Base-by-base conservation (phyloP, 2,113 vertebrate genomes). In the Isichthys henryi region DNA sequence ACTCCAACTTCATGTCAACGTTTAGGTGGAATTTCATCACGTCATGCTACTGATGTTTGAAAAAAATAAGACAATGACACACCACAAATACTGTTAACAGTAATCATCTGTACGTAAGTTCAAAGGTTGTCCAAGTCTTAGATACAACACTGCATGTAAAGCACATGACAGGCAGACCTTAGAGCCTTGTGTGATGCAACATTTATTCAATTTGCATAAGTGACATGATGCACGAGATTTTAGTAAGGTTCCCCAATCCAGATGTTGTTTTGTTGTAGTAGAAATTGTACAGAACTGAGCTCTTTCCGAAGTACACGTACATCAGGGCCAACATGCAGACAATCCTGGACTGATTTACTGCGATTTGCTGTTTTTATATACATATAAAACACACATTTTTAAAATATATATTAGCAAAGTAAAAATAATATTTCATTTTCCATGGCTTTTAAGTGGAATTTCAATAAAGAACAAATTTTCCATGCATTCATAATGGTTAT, bases 361-460 rank as follows among this genome's bases (percentile, higher is more conserved):
- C 23, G 17, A 82, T 31, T 52, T 88, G n/a, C 31, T 85, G 13
- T 58, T 58, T 43, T 58, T 62, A 45, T 45, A 53, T 53, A 53
- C 48, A 85, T 89, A 58, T 84, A 85, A 89, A 89, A 89, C 43
- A 89, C 48, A 89, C 48, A 43, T 89, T 62, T 58, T 58, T 84
- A 89, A 89, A 46, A 84, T 84, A 89, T 89, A 89, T 89, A 82
- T 83, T 83, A 89, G 45, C 88, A 80, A 74, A 62, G 50, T 62
- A 89, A 62, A 89, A 89, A 85, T 62, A 5, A 46, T 85, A 89
- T 23, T 80, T 88, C 48, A 84, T 84, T 83, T 87, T 85, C 27
- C 88, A 89, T 89, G 88, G 88, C 80, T 85, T 84, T 85, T 85
- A 17, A 86, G 49, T 86, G 27, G 35, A 39, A 88, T 66, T 88